Percentiles rank a stretch among this genome's conserved stretches.
Conservation (phyloP, 2,113 vertebrate species). For the Corvus moneduloides region DNA sequence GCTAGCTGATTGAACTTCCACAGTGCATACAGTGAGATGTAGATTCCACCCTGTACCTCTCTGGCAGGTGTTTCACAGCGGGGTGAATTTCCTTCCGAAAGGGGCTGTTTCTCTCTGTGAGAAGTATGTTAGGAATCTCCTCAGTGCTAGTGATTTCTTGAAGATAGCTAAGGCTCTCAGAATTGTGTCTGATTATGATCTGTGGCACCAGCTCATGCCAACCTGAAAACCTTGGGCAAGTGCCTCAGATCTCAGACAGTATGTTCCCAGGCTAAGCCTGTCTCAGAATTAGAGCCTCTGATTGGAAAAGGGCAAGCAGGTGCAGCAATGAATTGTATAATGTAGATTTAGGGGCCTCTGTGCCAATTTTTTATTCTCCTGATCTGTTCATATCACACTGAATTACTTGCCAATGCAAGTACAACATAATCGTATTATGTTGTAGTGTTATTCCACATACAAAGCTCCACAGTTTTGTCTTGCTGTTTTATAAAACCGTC, state of each 20-base stretch:
- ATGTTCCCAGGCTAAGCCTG: neutral
- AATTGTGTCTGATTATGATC: neutral
- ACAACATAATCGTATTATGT: neutral
- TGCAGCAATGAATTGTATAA: neutral
- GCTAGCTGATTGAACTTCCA: neutral
- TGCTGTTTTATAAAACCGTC: neutral
- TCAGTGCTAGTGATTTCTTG: neutral
- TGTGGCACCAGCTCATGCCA: neutral
- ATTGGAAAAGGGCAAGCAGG: neutral
- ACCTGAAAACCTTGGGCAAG: neutral
- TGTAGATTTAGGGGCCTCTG: neutral
- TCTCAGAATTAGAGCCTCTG: neutral
- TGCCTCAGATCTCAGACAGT: neutral
- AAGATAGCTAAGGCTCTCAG: neutral
- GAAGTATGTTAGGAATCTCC: neutral
- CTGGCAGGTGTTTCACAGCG: neutral
- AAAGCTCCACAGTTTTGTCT: neutral
- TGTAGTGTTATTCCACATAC: neutral
- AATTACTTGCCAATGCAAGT: neutral
- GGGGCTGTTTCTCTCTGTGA: neutral
- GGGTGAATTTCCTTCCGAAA: neutral
- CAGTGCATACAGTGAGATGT: neutral
- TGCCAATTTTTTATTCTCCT: neutral
- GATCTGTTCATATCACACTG: neutral
- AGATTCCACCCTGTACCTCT: neutral